Evolutionary conservation across 1,140 invertebrate genomes (phyloP).

Genomic region (Sitodiplosis mosellana): DNA sequence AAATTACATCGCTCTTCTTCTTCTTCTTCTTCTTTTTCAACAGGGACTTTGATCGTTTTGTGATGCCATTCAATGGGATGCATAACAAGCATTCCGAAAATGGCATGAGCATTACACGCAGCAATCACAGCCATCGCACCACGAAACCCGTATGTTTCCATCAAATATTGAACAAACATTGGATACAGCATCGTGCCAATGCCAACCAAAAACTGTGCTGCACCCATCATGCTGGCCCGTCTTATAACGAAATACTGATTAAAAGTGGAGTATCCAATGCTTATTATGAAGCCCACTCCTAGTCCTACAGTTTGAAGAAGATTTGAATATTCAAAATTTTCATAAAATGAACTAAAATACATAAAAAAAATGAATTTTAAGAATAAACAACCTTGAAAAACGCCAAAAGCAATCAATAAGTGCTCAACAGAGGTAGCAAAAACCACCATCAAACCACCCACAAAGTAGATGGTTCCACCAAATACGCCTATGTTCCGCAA

Average conservation of each 20-base stretch:
- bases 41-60: slow-evolving; percentile 28
- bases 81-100: slow-evolving; percentile 40
- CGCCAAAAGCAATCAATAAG: no score
- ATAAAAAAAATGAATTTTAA: no score
- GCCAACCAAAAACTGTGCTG: slow-evolving; percentile 36
- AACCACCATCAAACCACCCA: no score
- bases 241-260: slow-evolving; percentile 37
- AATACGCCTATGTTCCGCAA: no score
- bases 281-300: slow-evolving; percentile 36
- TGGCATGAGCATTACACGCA: slow-evolving; percentile 36
- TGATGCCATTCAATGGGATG: slow-evolving; percentile 50
- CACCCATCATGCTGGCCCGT: slow-evolving; percentile 36
- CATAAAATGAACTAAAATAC: no score
- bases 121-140: slow-evolving; percentile 38
- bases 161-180: slow-evolving; percentile 27
- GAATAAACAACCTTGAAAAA: no score
- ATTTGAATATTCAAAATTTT: no score
- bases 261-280: slow-evolving; percentile 33
- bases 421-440: no score
- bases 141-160: slow-evolving; percentile 35
- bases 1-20: no score
- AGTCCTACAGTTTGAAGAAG: no score
- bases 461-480: no score
- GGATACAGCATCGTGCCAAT: slow-evolving; percentile 35
- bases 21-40: no score